phyloP scores from a whole-genome alignment of 2,113 vertebrate genomes.

The Marmota flaviventris region DNA sequence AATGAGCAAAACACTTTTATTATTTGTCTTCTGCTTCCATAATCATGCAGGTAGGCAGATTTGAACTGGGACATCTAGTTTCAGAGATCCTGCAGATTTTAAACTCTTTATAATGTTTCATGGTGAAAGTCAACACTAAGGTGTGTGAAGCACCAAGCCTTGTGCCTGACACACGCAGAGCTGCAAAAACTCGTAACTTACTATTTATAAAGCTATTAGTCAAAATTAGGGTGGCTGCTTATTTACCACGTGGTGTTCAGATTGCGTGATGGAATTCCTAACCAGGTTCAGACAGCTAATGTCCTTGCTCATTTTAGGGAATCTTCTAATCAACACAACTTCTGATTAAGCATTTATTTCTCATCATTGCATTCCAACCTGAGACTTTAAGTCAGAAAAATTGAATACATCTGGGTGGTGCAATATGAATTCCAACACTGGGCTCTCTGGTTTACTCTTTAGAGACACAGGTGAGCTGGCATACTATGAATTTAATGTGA shows the following conservation, averaged over 20 bases:
- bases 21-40: background rate
- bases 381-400: no score
- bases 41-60: background rate
- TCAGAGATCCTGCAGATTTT: background rate
- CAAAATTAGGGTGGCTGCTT: background rate
- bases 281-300: background rate
- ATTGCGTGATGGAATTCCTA: background rate
- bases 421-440: background rate
- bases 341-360: background rate
- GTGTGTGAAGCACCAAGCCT: background rate
- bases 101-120: background rate
- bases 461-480: background rate
- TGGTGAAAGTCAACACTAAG: no score
- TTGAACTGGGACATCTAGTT: background rate
- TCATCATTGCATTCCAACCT: background rate
- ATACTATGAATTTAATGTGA: constrained; percentile 28
- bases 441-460: background rate
- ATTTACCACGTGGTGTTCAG: background rate
- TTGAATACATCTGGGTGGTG: background rate
- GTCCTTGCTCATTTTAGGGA: background rate
- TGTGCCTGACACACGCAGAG: background rate
- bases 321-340: background rate
- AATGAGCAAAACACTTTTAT: background rate
- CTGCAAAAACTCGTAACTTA: background rate
- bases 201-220: background rate